Conservation (phyloP, 2,888 invertebrate genomes). For the Mamestra brassicae region DNA sequence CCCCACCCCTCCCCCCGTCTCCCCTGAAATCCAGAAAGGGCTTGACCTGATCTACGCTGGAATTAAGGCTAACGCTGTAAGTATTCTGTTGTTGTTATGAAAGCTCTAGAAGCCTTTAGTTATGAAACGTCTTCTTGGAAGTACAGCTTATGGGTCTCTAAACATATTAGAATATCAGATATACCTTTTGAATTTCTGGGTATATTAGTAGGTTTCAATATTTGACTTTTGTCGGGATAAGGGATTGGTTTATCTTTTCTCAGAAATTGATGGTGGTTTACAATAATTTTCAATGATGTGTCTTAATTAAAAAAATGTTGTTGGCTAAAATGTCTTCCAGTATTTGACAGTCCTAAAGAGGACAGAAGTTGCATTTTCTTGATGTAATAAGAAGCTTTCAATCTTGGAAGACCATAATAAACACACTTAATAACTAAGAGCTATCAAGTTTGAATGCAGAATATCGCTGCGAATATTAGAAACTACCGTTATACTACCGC, state of each 20-base stretch:
- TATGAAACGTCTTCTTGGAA: background rate
- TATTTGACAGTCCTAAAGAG: background rate
- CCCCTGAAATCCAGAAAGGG: slow-evolving; percentile 96
- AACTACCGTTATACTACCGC: background rate
- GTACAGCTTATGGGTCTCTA: background rate
- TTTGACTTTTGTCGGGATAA: no score
- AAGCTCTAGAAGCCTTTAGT: background rate
- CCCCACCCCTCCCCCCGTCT: slow-evolving; percentile 96
- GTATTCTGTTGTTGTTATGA: slow-evolving; percentile 20
- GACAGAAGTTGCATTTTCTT: background rate
- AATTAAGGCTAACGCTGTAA: slow-evolving; percentile 91
- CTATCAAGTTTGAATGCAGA: background rate
- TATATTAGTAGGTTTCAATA: no score
- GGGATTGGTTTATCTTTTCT: no score
- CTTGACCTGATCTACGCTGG: slow-evolving; percentile 96
- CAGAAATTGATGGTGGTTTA: no score
- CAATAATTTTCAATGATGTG: background rate
- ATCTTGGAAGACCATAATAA: no score
- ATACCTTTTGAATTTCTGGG: background rate
- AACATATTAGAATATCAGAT: background rate
- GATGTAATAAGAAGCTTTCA: background rate
- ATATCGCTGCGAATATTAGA: background rate
- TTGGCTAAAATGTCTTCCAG: background rate
- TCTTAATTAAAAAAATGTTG: background rate
- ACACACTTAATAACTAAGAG: background rate